Evolutionary conservation across 1,140 invertebrate genomes (phyloP).

Genomic region (Spodoptera litura): DNA sequence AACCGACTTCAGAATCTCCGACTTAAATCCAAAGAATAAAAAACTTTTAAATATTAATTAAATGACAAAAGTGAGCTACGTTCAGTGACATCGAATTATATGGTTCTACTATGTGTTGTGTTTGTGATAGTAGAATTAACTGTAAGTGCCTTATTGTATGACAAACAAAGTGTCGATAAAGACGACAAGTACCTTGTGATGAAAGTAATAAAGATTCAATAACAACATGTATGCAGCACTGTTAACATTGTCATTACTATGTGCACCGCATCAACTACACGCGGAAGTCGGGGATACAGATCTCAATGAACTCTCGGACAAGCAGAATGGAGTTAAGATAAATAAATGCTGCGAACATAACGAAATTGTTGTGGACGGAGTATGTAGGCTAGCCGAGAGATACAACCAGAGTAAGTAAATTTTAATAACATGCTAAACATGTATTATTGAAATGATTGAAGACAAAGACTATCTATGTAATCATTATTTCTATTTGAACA

Average conservation of each 20-base stretch:
- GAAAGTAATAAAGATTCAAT: slow-evolving; percentile 39
- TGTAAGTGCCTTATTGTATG: slow-evolving; percentile 39
- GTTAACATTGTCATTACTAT: slow-evolving; percentile 46
- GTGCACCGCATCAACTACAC: slow-evolving; percentile 34
- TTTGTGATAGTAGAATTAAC: background rate
- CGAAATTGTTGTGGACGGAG: slow-evolving; percentile 89
- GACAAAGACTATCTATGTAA: background rate
- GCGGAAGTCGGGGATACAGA: slow-evolving; percentile 71
- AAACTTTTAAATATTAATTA: slow-evolving; percentile 24
- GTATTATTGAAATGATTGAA: background rate
- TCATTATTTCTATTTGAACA: background rate
- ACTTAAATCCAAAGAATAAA: slow-evolving; percentile 28
- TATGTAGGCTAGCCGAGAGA: slow-evolving; percentile 87
- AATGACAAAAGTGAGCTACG: background rate
- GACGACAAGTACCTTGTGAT: slow-evolving; percentile 40
- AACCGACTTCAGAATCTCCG: slow-evolving; percentile 30
- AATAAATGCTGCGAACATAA: slow-evolving; percentile 92
- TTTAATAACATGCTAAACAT: background rate
- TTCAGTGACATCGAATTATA: slow-evolving; percentile 3
- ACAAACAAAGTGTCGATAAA: slow-evolving; percentile 25
- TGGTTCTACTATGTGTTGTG: slow-evolving; percentile 9
- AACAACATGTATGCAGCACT: slow-evolving; percentile 51
- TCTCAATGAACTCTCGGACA: slow-evolving; percentile 78
- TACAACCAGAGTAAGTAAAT: slow-evolving; percentile 85
- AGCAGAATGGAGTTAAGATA: slow-evolving; percentile 83